Evolutionary conservation across 2,888 invertebrate genomes (phyloP), one percentile per base, ranked within the genome.

Genomic region (Monochamus alternatus): DNA sequence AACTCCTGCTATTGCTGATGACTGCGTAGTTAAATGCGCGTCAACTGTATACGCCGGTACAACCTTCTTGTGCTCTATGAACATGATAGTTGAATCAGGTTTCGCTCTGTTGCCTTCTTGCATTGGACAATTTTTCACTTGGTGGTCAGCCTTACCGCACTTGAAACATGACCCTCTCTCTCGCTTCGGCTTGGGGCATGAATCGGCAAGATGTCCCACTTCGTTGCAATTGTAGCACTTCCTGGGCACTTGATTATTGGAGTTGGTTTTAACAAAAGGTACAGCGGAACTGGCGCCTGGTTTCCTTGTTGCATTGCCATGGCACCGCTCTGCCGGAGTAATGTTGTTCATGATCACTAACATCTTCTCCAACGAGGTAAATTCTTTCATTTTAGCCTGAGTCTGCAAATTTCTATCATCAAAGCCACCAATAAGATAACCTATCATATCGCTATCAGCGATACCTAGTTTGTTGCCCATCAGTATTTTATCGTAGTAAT

Each of bases 361-460:
- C n/a, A 51, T n/a, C 51, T 51, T 10, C 9, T 10, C 10, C 51
- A 51, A 51, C 12, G 12, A n/a, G 51, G 51, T 51, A 51, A 51
- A 51, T 9, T 51, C 51, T 51, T 51, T 51, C 75, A 77, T 75
- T 8, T 72, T 52, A 5, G 75, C 68, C 58, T 75, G 73, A 44
- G 30, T 64, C 38, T 76, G 74, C 62, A 76, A 47, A 43, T 44
- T 62, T n/a, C 10, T 51, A 59, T 78, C 71, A 58, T 76, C 75
- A 32, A 78, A 75, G 5, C 77, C 77, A 65, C 75, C 75, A 22
- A 79, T 75, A 7, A 79, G 43, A 22, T 79, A 73, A 47, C 75
- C 73, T 9, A 79, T 72, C 55, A 73, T 67, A 52, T 79, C 77
- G 22, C 38, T 30, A 14, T 77, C 77, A 14, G 47, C 12, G 31